phyloP scores from a whole-genome alignment of 1,140 invertebrate species.

The Platorchestia sp. region DNA sequence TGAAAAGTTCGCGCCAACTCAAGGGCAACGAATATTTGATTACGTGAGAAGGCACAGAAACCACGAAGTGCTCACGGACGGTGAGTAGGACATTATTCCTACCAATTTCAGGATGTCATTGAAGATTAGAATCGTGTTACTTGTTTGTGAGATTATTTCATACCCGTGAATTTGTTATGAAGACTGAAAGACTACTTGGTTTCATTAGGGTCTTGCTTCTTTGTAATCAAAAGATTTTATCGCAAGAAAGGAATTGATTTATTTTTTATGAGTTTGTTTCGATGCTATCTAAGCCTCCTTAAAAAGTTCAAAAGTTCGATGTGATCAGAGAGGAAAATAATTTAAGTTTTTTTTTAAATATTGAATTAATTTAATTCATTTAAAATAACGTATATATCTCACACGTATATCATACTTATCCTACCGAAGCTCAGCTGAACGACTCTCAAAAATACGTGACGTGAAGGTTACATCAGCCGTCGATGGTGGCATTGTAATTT shows the following conservation, averaged over 20 bases:
- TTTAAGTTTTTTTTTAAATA: neutral
- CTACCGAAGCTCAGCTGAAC: no score
- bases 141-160: neutral
- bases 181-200: no score
- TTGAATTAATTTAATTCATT: no score
- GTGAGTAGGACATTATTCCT: neutral
- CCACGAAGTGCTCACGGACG: neutral
- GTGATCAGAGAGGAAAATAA: neutral
- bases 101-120: neutral
- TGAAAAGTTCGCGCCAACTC: slow-evolving; percentile 45
- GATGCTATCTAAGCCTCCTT: neutral
- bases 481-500: neutral
- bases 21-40: slow-evolving; percentile 55
- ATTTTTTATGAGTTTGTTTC: neutral
- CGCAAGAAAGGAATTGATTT: neutral
- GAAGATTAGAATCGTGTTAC: neutral
- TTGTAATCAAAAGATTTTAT: neutral
- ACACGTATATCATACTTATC: no score
- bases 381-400: no score
- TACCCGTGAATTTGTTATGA: neutral
- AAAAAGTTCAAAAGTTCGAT: neutral
- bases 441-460: neutral
- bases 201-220: no score
- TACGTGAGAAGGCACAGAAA: slow-evolving; percentile 48
- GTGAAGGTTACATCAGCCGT: neutral